Base-by-base conservation (phyloP, 2,888 invertebrate species). In the Globia sparganii region DNA sequence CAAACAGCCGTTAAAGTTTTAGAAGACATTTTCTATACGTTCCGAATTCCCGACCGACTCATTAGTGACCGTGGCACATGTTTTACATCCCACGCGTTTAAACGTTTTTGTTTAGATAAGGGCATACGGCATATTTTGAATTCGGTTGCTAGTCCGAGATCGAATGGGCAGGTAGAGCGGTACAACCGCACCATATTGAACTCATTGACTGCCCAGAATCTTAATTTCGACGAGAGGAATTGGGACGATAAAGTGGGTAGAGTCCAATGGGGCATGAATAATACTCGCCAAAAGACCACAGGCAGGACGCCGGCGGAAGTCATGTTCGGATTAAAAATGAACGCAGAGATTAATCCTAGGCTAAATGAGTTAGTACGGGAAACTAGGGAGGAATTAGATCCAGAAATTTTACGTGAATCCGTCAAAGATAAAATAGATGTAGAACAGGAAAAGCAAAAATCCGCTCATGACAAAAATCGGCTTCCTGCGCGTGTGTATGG, bases 31-130 rank as follows among this genome's bases (percentile, higher is more conserved):
- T 61, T 31, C 31, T 61, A 61, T 31, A 61, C 31, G 3, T 61
- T 31, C 31, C 9, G 31, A 21, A 61, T 61, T 61, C 61, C 61
- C 18, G 31, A 61, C 9, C 31, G 31, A 11, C 4, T 61, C 21
- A 61, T 61, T 40, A 65, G 64, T 40, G 64, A 65, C 15, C 64
- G 64, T n/a, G 64, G 61, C 21, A 61, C 61, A 31, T 61, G 61
- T 31, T 31, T 61, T 4, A 61, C 61, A 21, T 61, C 61, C 21
- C 31, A 61, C 31, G 21, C 31, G 18, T 61, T 61, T 61, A 61
- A 21, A 31, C 61, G 31, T 9, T 31, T 61, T 31, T 61, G 31
- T 18, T 31, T 34, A 61, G 21, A 61, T 34, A 61, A 31, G 21
- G 61, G 61, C 25, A 61, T 61, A 31, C 61, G 61, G 61, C 21